Evolutionary conservation across 1,140 invertebrate genomes (phyloP).

Genomic region (Sarcophaga peregrina): DNA sequence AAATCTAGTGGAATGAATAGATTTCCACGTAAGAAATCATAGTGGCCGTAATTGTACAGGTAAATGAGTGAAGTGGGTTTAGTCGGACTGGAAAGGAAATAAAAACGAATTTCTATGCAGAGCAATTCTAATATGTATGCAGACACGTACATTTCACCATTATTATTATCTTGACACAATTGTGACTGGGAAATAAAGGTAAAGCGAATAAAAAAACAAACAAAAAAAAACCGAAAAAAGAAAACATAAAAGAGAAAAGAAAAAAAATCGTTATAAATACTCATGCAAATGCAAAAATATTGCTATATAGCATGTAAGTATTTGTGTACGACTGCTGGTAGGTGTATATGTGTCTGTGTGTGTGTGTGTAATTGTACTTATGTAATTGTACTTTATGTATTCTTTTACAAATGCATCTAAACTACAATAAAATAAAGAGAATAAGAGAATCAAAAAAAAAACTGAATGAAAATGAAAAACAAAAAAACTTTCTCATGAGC

Average conservation of each 20-base stretch:
- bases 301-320: too few species aligned
- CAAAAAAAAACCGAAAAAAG: too few species aligned
- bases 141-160: conserved; percentile 48
- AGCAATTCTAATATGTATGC: conserved; percentile 32
- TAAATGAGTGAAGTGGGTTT: neutral
- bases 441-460: too few species aligned
- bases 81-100: conserved; percentile 9
- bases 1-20: neutral
- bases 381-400: neutral
- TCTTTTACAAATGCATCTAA: too few species aligned
- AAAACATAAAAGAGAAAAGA: too few species aligned
- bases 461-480: too few species aligned
- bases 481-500: too few species aligned
- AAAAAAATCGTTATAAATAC: too few species aligned
- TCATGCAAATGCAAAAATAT: too few species aligned
- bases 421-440: too few species aligned
- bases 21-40: neutral
- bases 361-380: neutral
- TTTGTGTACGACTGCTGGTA: neutral
- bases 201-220: too few species aligned
- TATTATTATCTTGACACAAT: conserved; percentile 66
- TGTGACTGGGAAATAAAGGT: conserved; percentile 45
- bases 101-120: conserved; percentile 28
- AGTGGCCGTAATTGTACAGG: conserved; percentile 27
- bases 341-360: too few species aligned